phyloP scores from a whole-genome alignment of 2,113 vertebrate species.

The Trogon surrucura region DNA sequence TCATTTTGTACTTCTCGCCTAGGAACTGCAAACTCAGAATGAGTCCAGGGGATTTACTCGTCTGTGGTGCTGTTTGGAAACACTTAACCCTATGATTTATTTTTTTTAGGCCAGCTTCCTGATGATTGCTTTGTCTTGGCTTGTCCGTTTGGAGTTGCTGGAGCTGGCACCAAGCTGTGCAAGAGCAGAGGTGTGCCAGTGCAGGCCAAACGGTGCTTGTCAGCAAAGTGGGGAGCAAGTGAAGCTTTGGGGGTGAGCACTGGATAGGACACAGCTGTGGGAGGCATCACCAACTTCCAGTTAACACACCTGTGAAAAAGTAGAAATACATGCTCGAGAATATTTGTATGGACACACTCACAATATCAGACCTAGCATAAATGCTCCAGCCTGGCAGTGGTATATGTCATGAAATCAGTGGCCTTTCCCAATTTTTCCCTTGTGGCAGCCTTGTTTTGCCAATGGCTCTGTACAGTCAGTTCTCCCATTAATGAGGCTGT shows the following conservation, averaged over 20 bases:
- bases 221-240: accelerated
- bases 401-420: background rate
- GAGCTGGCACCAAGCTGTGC: background rate
- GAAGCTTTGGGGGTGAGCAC: background rate
- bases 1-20: background rate
- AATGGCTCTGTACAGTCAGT: background rate
- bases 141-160: background rate
- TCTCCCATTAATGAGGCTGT: background rate
- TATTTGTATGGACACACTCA: accelerated
- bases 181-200: background rate
- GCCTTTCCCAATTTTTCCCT: background rate
- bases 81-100: background rate
- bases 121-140: background rate
- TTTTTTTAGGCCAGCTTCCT: background rate
- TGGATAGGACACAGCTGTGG: background rate
- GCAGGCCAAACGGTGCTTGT: background rate
- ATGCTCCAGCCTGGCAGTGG: background rate
- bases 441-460: background rate
- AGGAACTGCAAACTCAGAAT: background rate
- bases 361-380: background rate
- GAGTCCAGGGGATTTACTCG: background rate
- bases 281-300: background rate
- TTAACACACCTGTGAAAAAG: background rate
- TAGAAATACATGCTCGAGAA: accelerated
- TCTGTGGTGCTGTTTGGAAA: background rate